Conservation (phyloP, 2,888 invertebrate species). For the Cheilosia urbana region DNA sequence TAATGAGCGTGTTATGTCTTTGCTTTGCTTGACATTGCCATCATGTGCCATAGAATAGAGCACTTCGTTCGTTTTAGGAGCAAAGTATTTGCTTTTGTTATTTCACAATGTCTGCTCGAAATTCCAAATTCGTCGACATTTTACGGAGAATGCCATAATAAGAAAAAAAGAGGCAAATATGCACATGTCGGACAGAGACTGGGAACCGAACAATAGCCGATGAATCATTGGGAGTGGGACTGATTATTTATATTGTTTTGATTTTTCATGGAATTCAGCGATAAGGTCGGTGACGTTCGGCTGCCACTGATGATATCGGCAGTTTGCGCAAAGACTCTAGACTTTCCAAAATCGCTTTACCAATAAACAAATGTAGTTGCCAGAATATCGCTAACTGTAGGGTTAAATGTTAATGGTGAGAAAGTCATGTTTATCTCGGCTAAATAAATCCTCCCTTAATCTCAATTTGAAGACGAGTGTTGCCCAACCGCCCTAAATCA, state of each 20-base stretch:
- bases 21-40: not conserved
- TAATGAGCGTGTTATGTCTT: conserved; percentile 11
- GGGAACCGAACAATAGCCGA: conserved; percentile 53
- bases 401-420: no score
- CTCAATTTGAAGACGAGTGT: no score
- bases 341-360: no score
- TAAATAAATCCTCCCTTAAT: no score
- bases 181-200: conserved; percentile 10
- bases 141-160: conserved; percentile 2
- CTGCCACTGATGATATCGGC: not conserved
- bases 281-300: conserved; percentile 58
- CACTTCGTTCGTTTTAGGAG: not conserved
- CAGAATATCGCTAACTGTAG: no score
- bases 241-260: conserved; percentile 59
- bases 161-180: not conserved
- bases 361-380: no score
- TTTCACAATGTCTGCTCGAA: conserved; percentile 27
- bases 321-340: no score
- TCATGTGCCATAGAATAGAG: no score
- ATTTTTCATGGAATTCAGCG: conserved; percentile 56
- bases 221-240: conserved; percentile 58
- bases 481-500: no score
- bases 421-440: no score
- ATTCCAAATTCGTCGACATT: conserved; percentile 40
- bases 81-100: conserved; percentile 37